Conservation (phyloP, 2,797 vertebrate species). For the Acestrorhynchus altus region DNA sequence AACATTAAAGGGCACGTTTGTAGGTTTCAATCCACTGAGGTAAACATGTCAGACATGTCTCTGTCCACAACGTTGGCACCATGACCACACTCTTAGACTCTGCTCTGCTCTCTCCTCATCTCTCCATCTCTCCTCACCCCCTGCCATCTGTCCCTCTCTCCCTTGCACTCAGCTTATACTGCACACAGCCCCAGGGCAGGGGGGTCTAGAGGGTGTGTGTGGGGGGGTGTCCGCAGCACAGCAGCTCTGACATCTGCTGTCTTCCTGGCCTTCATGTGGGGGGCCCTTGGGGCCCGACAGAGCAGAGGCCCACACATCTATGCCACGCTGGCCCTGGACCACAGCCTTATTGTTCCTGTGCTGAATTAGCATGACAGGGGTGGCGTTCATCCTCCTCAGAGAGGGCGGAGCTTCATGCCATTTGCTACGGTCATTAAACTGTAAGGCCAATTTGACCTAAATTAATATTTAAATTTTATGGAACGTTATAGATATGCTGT, state of each 20-base stretch:
- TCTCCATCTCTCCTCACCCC: slow-evolving; percentile 45
- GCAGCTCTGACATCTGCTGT: slow-evolving; percentile 61
- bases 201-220: background rate
- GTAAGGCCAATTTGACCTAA: slow-evolving; percentile 65
- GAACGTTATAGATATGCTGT: slow-evolving; percentile 36
- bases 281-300: slow-evolving; percentile 50
- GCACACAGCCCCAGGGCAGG: slow-evolving; percentile 59
- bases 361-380: slow-evolving; percentile 48
- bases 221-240: slow-evolving; percentile 32
- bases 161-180: slow-evolving; percentile 49
- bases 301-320: slow-evolving; percentile 43
- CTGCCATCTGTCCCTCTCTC: slow-evolving; percentile 63
- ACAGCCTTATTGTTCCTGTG: slow-evolving; percentile 40
- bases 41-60: slow-evolving; percentile 60
- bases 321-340: slow-evolving; percentile 29
- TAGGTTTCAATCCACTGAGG: slow-evolving; percentile 57
- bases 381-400: slow-evolving; percentile 34
- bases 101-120: slow-evolving; percentile 17
- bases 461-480: slow-evolving; percentile 61
- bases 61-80: slow-evolving; percentile 52
- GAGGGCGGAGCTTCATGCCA: slow-evolving; percentile 46
- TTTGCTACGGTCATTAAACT: slow-evolving; percentile 57
- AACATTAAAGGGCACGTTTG: slow-evolving; percentile 59
- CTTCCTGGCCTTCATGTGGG: slow-evolving; percentile 52
- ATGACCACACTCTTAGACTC: slow-evolving; percentile 20